These are phyloP conservation scores for Drosophila setifemur DNA, from an alignment of 1,140 invertebrate genomes.

Conservation along the genomic window DNA sequence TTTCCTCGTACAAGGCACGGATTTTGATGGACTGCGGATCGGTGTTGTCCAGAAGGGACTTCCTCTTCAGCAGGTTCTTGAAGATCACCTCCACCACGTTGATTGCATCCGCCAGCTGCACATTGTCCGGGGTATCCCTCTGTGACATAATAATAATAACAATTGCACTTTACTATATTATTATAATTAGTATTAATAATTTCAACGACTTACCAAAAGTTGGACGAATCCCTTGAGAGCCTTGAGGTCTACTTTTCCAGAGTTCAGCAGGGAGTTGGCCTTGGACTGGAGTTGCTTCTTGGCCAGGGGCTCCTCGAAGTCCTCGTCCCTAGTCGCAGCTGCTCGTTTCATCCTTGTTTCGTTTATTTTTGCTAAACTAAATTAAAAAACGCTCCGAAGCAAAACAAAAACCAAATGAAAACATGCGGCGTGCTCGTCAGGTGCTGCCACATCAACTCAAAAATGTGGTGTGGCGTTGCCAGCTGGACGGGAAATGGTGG, in stretches of 20 bases:
- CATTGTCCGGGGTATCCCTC: conserved; percentile 4
- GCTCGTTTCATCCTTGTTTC: background rate
- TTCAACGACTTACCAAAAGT: conserved; percentile 45
- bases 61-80: conserved; percentile 85
- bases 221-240: conserved; percentile 21
- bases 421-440: conserved; percentile 9
- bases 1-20: conserved; percentile 24
- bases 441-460: background rate
- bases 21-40: background rate
- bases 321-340: background rate
- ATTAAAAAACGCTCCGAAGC: background rate
- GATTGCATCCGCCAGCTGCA: conserved; percentile 66
- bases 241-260: conserved; percentile 80
- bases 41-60: conserved; percentile 78
- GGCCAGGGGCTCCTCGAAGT: background rate
- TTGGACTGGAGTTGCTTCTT: conserved; percentile 83
- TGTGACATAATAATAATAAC: background rate
- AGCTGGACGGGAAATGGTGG: background rate
- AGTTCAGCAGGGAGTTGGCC: conserved; percentile 87
- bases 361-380: no score
- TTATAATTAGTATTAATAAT: no score
- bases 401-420: conserved; percentile 15
- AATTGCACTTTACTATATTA: conserved; percentile 30
- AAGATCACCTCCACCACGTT: conserved; percentile 88
- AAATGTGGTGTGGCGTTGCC: background rate